Percentiles rank a stretch among this genome's conserved stretches.
Conservation (phyloP, 2,797 vertebrate species). For the Girardinus metallicus region DNA sequence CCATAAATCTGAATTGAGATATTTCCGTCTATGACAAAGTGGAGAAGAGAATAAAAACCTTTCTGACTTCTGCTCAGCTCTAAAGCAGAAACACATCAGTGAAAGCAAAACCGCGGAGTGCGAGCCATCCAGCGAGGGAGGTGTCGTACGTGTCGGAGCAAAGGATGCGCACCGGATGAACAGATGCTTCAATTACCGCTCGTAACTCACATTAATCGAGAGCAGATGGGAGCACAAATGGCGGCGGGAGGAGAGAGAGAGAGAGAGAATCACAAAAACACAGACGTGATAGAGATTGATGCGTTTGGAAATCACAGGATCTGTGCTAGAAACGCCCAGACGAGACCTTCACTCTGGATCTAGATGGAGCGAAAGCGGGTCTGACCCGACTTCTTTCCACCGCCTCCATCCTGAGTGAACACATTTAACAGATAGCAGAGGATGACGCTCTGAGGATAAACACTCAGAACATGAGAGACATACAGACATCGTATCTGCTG, state of each 20-base stretch:
- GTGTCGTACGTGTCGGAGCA: constrained; percentile 37
- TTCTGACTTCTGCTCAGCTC: not conserved
- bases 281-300: constrained; percentile 68
- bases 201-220: constrained; percentile 76
- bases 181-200: constrained; percentile 78
- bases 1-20: not conserved
- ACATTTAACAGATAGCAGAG: not conserved
- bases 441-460: not conserved
- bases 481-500: not conserved
- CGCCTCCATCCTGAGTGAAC: not conserved
- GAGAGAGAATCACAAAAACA: constrained; percentile 32
- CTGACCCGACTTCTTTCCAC: not conserved
- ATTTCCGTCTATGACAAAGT: not conserved
- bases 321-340: constrained; percentile 41
- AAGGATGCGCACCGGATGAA: constrained; percentile 62
- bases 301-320: constrained; percentile 55
- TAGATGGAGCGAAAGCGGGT: not conserved
- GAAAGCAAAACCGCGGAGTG: not conserved
- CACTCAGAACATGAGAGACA: not conserved
- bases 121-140: constrained; percentile 5
- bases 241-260: constrained; percentile 24
- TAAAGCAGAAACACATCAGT: not conserved
- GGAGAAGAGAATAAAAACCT: not conserved
- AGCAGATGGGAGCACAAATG: constrained; percentile 72
- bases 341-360: constrained; percentile 6